Conservation (phyloP, 2,797 vertebrate species). For the Tinamus major region DNA sequence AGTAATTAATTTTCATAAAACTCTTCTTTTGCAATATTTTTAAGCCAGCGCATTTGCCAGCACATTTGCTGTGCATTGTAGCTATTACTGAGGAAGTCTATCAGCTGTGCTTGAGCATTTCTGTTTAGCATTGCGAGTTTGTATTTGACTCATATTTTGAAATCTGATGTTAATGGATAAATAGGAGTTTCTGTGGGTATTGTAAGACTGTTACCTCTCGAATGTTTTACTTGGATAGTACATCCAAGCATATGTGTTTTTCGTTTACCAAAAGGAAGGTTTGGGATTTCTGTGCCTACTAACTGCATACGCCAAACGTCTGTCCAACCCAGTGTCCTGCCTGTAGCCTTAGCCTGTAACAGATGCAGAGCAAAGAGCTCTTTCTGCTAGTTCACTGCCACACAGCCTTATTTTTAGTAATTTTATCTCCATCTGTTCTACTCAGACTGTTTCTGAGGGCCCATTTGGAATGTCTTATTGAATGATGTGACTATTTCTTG, state of each 20-base stretch:
- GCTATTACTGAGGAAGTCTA: background rate
- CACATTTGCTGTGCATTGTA: background rate
- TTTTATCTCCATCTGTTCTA: background rate
- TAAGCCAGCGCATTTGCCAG: background rate
- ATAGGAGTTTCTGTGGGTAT: background rate
- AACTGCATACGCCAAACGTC: fast-evolving
- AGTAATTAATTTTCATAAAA: background rate
- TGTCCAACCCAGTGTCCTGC: background rate
- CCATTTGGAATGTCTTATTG: background rate
- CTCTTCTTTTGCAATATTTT: background rate
- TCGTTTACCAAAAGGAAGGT: background rate
- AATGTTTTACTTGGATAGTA: background rate
- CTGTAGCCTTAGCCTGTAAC: background rate
- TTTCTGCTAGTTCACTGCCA: background rate
- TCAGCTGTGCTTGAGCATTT: background rate
- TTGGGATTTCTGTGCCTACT: background rate
- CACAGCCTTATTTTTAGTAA: background rate
- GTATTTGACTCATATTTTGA: background rate
- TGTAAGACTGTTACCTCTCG: background rate
- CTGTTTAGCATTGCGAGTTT: background rate
- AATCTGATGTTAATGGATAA: background rate
- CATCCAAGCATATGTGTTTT: background rate
- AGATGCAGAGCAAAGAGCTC: background rate
- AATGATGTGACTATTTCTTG: background rate
- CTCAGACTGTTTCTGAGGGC: background rate